These are phyloP conservation scores for Neoitamus cyanurus DNA, from an alignment of 2,888 invertebrate species.

Conservation along the genomic window DNA sequence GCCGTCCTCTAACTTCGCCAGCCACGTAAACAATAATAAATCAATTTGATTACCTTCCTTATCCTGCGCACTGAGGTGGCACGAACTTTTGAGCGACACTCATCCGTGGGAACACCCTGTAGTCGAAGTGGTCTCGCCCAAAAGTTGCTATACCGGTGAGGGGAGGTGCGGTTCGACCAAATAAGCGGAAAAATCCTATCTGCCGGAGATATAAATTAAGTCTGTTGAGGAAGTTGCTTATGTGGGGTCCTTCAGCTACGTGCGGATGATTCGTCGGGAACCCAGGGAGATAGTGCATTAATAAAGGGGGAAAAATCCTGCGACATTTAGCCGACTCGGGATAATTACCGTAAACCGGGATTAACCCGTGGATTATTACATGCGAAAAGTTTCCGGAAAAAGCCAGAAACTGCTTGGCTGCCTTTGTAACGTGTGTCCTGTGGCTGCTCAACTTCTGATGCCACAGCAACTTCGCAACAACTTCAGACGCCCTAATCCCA, in stretches of 20 bases:
- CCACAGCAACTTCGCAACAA: background rate
- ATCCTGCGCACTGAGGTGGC: constrained; percentile 11
- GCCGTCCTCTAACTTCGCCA: constrained; percentile 33
- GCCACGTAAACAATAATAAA: constrained; percentile 49
- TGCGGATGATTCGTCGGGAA: background rate
- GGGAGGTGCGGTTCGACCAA: background rate
- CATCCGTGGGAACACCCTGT: background rate
- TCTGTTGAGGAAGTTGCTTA: constrained; percentile 39
- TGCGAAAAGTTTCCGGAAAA: background rate
- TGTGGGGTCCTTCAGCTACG: background rate
- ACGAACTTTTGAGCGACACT: constrained; percentile 32
- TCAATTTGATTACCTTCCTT: constrained; percentile 47
- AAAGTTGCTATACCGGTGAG: too few relatives aligned
- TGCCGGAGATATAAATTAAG: constrained; percentile 46
- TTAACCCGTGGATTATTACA: constrained; percentile 8
- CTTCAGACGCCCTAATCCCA: background rate
- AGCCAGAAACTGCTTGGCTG: background rate
- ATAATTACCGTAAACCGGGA: constrained; percentile 26
- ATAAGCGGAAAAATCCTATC: constrained; percentile 38
- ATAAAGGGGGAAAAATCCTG: background rate
- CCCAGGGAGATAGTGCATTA: background rate
- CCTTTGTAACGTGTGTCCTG: background rate
- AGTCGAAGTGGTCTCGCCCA: background rate
- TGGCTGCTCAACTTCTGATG: background rate
- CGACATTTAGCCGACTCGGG: background rate